A percentile compares a stretch with the other conserved stretches of the same genome.
Conservation (phyloP, 2,797 vertebrate species). For the Microcaecilia unicolor region DNA sequence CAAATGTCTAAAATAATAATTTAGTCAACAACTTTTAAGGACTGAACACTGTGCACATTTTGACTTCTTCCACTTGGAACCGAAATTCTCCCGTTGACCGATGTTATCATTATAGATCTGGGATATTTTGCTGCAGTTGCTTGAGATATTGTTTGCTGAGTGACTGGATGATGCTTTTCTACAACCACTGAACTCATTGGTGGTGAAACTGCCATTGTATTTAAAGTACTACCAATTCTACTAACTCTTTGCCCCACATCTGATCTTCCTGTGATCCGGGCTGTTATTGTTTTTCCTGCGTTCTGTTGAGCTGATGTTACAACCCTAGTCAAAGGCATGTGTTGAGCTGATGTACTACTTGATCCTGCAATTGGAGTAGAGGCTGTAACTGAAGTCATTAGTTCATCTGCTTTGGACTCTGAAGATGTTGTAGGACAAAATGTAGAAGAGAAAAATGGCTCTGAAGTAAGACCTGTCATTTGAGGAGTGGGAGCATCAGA, state of each 20-base stretch:
- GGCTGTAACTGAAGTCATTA: conserved; percentile 39
- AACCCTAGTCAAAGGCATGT: conserved; percentile 62
- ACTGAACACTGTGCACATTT: conserved; percentile 53
- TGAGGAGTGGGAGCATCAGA: too few relatives aligned
- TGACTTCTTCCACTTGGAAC: conserved; percentile 41
- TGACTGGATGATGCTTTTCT: conserved; percentile 86
- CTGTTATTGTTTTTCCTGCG: conserved; percentile 76
- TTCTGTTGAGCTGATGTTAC: conserved; percentile 80
- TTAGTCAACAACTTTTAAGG: conserved; percentile 88
- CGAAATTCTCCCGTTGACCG: conserved; percentile 36
- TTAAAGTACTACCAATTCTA: conserved; percentile 53
- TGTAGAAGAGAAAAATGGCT: conserved; percentile 38
- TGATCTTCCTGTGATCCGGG: conserved; percentile 68
- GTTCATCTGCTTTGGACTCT: conserved; percentile 45
- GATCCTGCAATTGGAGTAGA: conserved; percentile 48
- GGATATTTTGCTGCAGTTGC: conserved; percentile 78
- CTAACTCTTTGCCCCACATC: conserved; percentile 51
- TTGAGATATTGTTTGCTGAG: conserved; percentile 83
- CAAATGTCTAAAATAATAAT: not conserved
- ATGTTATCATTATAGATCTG: conserved; percentile 49
- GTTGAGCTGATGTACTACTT: conserved; percentile 43
- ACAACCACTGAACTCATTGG: conserved; percentile 83
- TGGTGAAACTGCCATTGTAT: conserved; percentile 78
- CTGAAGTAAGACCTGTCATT: too few relatives aligned
- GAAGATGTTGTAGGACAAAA: conserved; percentile 28